Conservation (phyloP, 2,888 invertebrate species). For the Belgica antarctica region DNA sequence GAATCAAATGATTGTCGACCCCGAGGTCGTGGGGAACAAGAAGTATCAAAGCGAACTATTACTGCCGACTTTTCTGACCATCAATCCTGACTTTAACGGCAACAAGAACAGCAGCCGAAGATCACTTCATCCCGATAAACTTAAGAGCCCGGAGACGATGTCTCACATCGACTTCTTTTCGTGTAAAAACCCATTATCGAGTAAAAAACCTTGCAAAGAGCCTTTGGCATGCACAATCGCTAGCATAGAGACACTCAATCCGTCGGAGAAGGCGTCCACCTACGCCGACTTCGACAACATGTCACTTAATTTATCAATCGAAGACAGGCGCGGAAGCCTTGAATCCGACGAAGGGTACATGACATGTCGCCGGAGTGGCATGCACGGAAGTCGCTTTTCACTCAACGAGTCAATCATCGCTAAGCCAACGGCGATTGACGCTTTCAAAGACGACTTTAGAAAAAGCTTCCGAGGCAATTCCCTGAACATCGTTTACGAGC, state of each 20-base stretch:
- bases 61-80: constrained; percentile 52
- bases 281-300: background rate
- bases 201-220: constrained; percentile 44
- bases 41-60: constrained; percentile 54
- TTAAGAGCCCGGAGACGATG: constrained; percentile 49
- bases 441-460: constrained; percentile 47
- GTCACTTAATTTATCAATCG: constrained; percentile 28
- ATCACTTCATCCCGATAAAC: constrained; percentile 49
- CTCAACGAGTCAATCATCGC: constrained; percentile 53
- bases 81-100: constrained; percentile 47
- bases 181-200: constrained; percentile 2
- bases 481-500: constrained; percentile 49
- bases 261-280: constrained; percentile 51
- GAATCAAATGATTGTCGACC: constrained; percentile 54
- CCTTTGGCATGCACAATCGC: constrained; percentile 49
- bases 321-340: background rate
- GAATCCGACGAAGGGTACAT: constrained; percentile 45
- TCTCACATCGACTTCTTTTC: constrained; percentile 48
- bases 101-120: constrained; percentile 50
- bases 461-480: constrained; percentile 51
- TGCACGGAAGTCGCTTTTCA: constrained; percentile 52
- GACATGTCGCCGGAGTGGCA: background rate
- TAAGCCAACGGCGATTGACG: constrained; percentile 43
- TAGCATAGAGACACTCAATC: constrained; percentile 53
- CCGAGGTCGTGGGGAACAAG: constrained; percentile 49